Conservation (phyloP, 1,140 invertebrate species). For the Arion vulgaris region DNA sequence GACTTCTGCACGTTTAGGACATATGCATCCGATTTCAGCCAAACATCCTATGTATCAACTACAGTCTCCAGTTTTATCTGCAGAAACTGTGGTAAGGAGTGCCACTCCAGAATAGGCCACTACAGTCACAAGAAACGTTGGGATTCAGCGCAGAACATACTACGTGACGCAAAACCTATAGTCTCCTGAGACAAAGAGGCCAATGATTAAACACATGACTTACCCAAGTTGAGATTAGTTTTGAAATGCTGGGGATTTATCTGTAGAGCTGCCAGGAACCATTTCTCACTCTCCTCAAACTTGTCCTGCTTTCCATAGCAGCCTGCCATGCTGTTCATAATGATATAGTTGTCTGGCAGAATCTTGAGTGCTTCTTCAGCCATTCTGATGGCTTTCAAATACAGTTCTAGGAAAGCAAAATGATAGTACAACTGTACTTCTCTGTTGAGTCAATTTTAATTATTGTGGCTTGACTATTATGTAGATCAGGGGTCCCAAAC, state of each 20-base stretch:
- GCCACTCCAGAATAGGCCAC: no score
- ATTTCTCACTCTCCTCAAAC: constrained; percentile 84
- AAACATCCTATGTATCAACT: no score
- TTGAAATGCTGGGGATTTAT: constrained; percentile 80
- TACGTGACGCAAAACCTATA: no score
- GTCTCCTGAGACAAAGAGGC: no score
- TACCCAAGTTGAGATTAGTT: constrained; percentile 90
- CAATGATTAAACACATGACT: constrained; percentile 53
- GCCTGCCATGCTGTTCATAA: constrained; percentile 91
- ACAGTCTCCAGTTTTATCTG: no score
- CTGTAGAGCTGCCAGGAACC: constrained; percentile 84
- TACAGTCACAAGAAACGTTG: no score
- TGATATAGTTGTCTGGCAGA: constrained; percentile 78
- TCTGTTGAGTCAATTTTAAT: not conserved
- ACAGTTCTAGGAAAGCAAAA: constrained; percentile 73
- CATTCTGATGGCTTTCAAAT: constrained; percentile 80
- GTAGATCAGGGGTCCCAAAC: not conserved
- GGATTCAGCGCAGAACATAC: no score
- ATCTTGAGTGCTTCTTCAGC: constrained; percentile 80
- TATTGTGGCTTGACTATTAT: not conserved
- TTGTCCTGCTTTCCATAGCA: constrained; percentile 86
- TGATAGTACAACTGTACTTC: not conserved
- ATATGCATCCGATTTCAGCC: no score
- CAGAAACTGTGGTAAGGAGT: no score
- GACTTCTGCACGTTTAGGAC: no score